phyloP scores from a whole-genome alignment of 2,113 vertebrate genomes.

The Etia nguti region DNA sequence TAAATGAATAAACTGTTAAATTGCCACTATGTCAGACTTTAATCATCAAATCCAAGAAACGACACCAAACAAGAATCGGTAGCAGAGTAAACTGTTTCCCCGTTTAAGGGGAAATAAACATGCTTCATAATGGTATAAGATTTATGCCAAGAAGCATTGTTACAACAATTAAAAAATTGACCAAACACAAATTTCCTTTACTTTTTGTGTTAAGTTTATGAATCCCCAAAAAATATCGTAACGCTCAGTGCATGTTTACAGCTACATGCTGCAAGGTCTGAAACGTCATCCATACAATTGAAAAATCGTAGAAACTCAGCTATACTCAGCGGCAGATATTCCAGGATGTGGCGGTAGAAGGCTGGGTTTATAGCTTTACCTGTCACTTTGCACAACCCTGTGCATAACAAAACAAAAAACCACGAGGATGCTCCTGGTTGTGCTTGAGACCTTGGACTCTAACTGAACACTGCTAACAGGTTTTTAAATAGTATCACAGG shows the following conservation, averaged over 20 bases:
- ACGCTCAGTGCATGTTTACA: background rate
- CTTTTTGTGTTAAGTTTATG: no score
- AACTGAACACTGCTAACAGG: background rate
- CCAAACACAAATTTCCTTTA: no score
- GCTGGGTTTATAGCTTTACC: background rate
- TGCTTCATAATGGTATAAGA: background rate
- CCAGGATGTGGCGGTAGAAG: background rate
- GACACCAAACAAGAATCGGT: background rate
- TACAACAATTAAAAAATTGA: no score
- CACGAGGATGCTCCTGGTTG: background rate
- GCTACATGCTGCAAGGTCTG: background rate
- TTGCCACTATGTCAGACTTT: background rate
- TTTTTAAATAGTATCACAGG: background rate
- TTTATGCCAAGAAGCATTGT: background rate
- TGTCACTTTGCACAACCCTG: background rate
- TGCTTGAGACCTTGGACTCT: background rate
- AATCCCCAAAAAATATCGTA: background rate
- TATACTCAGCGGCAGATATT: background rate
- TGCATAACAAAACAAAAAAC: background rate
- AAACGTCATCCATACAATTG: background rate
- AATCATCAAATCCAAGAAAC: background rate
- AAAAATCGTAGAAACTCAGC: background rate
- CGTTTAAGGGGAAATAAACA: background rate
- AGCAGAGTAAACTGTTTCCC: background rate
- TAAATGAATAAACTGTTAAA: background rate